These are phyloP conservation scores for Netelia virgata DNA, from an alignment of 2,888 invertebrate genomes.

Conservation along the genomic window DNA sequence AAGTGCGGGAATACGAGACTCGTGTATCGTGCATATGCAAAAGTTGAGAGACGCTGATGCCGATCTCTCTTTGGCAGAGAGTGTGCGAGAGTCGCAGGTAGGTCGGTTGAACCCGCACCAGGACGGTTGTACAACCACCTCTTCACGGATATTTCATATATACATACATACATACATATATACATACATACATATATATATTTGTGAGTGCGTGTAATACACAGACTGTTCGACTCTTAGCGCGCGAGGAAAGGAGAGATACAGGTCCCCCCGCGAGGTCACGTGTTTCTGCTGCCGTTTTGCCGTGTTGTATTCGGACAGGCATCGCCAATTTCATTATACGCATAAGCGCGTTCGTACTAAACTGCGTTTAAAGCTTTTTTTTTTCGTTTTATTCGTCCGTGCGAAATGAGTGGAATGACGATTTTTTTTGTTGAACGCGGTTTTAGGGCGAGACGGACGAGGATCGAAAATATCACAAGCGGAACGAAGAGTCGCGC, in stretches of 20 bases:
- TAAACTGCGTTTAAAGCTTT: slow-evolving; percentile 9
- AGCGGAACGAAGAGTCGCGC: slow-evolving; percentile 16
- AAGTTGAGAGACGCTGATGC: slow-evolving; percentile 75
- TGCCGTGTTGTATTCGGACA: slow-evolving; percentile 75
- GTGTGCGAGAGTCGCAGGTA: slow-evolving; percentile 79
- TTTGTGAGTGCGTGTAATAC: slow-evolving; percentile 65
- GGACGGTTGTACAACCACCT: slow-evolving; percentile 69
- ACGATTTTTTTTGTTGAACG: background rate
- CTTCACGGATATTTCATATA: slow-evolving; percentile 74
- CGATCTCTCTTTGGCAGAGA: slow-evolving; percentile 59
- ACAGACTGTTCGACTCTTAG: slow-evolving; percentile 76
- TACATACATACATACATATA: background rate
- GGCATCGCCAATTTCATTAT: slow-evolving; percentile 79
- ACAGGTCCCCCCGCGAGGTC: slow-evolving; percentile 79
- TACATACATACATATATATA: slow-evolving; percentile 22
- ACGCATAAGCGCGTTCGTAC: slow-evolving; percentile 49
- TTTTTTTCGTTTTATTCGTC: slow-evolving; percentile 10
- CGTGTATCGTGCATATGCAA: background rate
- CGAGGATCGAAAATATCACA: slow-evolving; percentile 1
- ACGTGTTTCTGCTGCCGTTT: slow-evolving; percentile 72
- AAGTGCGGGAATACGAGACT: background rate
- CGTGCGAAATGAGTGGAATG: background rate
- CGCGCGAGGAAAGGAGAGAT: slow-evolving; percentile 66
- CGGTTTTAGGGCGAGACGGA: background rate
- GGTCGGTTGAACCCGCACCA: slow-evolving; percentile 79